A percentile compares a stretch with the other conserved stretches of the same genome.
Conservation (phyloP, 2,888 invertebrate genomes). For the Margaritifera margaritifera region DNA sequence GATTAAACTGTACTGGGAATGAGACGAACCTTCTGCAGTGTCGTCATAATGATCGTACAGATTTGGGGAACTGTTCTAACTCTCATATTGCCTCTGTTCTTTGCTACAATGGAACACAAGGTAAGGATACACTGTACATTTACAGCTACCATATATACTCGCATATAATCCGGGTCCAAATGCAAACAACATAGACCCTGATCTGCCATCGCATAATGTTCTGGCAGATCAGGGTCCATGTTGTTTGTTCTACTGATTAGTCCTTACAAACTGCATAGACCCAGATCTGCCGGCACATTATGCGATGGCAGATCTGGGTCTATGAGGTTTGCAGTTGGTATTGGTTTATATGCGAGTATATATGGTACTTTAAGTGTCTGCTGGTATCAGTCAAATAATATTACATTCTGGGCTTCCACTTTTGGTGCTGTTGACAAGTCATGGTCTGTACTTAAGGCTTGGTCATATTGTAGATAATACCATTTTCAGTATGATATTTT, state of each 20-base stretch:
- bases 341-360: too few species aligned
- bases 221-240: too few species aligned
- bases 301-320: too few species aligned
- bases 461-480: not conserved
- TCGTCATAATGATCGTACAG: slow-evolving; percentile 38
- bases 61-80: slow-evolving; percentile 55
- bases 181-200: too few species aligned
- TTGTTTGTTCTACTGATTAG: too few species aligned
- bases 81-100: slow-evolving; percentile 57
- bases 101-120: slow-evolving; percentile 56
- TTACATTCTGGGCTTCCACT: not conserved
- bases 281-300: too few species aligned
- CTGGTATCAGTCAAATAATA: not conserved
- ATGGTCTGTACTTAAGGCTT: not conserved
- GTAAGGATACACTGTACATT: not conserved
- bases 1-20: slow-evolving; percentile 58
- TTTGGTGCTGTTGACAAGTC: not conserved
- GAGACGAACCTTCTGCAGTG: slow-evolving; percentile 53
- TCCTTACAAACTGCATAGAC: too few species aligned
- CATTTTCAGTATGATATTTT: not conserved
- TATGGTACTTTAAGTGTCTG: too few species aligned
- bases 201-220: too few species aligned
- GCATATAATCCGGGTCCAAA: too few species aligned
- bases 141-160: too few species aligned
- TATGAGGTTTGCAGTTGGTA: too few species aligned